These are phyloP conservation scores for Lypha dubia DNA, from an alignment of 2,888 invertebrate species.

Conservation along the genomic window DNA sequence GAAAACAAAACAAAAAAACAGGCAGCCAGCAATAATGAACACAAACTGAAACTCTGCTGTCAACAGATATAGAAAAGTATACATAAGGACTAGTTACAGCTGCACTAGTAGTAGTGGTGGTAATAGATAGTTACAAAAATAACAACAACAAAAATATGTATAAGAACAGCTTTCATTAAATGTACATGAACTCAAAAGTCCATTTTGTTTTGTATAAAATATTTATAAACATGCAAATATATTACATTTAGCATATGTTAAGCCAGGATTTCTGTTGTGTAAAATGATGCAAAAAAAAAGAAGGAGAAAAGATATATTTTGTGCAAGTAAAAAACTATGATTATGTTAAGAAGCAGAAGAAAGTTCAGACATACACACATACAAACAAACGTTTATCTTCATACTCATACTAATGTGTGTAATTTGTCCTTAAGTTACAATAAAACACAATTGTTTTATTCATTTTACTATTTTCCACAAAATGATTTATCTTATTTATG, in stretches of 20 bases:
- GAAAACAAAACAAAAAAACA: too few species aligned
- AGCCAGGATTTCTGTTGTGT: conserved; percentile 65
- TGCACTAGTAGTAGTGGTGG: conserved; percentile 6
- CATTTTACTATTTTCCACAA: conserved; percentile 76
- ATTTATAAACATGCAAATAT: conserved; percentile 83
- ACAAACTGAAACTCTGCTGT: conserved; percentile 20
- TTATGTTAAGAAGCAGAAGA: neutral
- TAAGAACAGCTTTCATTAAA: conserved; percentile 38
- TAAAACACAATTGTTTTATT: conserved; percentile 67
- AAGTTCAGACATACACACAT: conserved; percentile 19
- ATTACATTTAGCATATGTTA: conserved; percentile 82
- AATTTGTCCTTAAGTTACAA: conserved; percentile 62
- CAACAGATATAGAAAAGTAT: conserved; percentile 5
- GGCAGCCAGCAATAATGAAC: conserved; percentile 36
- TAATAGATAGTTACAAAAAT: conserved; percentile 24
- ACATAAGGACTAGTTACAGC: neutral
- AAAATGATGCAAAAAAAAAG: conserved; percentile 33
- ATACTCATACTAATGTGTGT: conserved; percentile 32
- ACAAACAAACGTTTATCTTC: neutral
- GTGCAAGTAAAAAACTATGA: conserved; percentile 14
- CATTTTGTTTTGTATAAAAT: conserved; percentile 76
- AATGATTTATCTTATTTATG: conserved; percentile 78
- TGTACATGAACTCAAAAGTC: conserved; percentile 56
- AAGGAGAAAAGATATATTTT: neutral
- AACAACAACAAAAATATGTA: too few species aligned